Evolutionary conservation across 2,888 invertebrate species (phyloP).

Genomic region (Seira musarum): DNA sequence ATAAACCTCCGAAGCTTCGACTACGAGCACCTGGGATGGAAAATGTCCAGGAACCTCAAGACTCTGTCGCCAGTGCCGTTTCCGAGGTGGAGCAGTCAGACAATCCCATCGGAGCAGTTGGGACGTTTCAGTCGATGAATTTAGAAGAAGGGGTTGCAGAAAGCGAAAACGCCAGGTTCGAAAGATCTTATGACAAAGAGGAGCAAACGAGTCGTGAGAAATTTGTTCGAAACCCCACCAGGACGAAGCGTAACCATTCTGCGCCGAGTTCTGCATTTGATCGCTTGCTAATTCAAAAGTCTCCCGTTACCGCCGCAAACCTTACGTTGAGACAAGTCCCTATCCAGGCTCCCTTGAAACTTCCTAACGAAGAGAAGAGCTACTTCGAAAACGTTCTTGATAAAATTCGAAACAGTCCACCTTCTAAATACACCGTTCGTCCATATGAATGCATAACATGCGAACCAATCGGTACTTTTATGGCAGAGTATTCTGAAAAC

Average conservation of each 20-base stretch:
- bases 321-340: background rate
- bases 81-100: background rate
- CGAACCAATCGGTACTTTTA: conserved; percentile 52
- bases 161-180: no score
- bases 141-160: no score
- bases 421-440: background rate
- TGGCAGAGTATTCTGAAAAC: conserved; percentile 40
- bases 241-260: no score
- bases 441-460: conserved; percentile 45
- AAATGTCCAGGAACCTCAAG: background rate
- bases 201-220: no score
- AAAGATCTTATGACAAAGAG: no score
- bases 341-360: background rate
- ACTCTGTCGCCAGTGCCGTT: background rate
- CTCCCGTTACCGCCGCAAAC: background rate
- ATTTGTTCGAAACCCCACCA: no score
- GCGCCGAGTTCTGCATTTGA: no score
- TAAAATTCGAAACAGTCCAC: conserved; percentile 15
- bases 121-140: no score
- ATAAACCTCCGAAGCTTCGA: no score
- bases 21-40: background rate
- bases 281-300: no score
- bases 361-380: background rate
- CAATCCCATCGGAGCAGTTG: background rate
- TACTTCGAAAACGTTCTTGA: conserved; percentile 37